These are phyloP conservation scores for Kradibia gibbosae DNA, from an alignment of 1,140 invertebrate genomes.

Conservation along the genomic window DNA sequence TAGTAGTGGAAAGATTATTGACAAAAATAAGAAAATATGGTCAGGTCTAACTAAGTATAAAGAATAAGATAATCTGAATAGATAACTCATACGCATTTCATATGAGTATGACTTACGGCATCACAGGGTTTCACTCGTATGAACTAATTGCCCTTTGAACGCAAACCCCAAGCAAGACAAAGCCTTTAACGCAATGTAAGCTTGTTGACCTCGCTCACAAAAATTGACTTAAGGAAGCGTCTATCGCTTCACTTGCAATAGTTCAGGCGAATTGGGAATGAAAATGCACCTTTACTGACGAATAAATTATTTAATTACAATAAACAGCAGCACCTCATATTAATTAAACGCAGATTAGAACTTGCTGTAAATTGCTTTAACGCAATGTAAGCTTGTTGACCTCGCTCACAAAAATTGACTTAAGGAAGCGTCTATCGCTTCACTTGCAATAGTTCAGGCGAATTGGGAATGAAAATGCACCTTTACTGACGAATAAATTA, in stretches of 20 bases:
- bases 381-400: conserved; percentile 57
- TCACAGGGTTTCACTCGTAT: conserved; percentile 49
- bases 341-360: conserved; percentile 12
- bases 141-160: conserved; percentile 66
- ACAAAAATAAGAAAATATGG: not conserved
- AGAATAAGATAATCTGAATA: conserved; percentile 1
- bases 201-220: conserved; percentile 62
- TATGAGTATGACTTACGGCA: no score
- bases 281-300: no score
- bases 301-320: not conserved
- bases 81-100: no score
- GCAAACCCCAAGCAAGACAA: conserved; percentile 59
- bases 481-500: no score
- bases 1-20: not conserved
- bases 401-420: conserved; percentile 59
- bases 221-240: conserved; percentile 54
- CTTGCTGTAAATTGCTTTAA: conserved; percentile 56
- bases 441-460: not conserved
- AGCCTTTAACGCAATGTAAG: conserved; percentile 62
- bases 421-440: conserved; percentile 40
- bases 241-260: not conserved
- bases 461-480: not conserved
- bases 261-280: not conserved
- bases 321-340: not conserved
- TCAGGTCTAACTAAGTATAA: not conserved